A percentile compares a stretch with the other conserved stretches of the same genome.
Conservation (phyloP, 2,797 vertebrate genomes). For the Rallus crepitans region DNA sequence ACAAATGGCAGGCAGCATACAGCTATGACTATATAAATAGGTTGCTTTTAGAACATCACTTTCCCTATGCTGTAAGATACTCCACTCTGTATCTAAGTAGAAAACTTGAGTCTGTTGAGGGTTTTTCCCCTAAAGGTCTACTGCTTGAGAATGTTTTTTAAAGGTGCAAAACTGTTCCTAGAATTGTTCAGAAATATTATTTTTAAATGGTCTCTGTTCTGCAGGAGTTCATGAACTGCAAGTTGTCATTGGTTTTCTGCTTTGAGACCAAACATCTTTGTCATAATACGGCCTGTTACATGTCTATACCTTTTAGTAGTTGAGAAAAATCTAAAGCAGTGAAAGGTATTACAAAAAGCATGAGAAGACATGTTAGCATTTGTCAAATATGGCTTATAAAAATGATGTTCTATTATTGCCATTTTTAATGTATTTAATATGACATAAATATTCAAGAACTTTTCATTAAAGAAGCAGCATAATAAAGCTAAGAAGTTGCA, state of each 20-base stretch:
- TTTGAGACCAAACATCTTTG: background rate
- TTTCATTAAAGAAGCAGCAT: background rate
- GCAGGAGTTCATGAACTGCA: background rate
- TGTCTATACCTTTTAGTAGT: background rate
- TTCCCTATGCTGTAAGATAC: background rate
- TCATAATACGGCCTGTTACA: background rate
- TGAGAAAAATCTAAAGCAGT: background rate
- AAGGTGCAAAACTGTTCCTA: background rate
- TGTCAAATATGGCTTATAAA: background rate
- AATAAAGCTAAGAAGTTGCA: background rate
- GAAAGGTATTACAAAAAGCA: background rate
- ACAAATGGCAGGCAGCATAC: background rate
- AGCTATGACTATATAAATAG: constrained; percentile 8
- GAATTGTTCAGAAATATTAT: background rate
- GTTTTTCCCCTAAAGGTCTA: background rate
- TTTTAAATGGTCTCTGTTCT: background rate
- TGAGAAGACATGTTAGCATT: background rate
- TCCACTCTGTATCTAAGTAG: background rate
- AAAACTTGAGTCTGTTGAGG: background rate
- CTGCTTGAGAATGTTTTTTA: background rate
- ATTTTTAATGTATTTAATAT: background rate
- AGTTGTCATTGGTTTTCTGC: background rate
- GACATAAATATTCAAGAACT: no score
- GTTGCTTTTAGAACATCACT: background rate
- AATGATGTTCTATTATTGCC: background rate